phyloP scores from a whole-genome alignment of 2,888 invertebrate species.

The Bursaphelenchus okinawaensis region DNA sequence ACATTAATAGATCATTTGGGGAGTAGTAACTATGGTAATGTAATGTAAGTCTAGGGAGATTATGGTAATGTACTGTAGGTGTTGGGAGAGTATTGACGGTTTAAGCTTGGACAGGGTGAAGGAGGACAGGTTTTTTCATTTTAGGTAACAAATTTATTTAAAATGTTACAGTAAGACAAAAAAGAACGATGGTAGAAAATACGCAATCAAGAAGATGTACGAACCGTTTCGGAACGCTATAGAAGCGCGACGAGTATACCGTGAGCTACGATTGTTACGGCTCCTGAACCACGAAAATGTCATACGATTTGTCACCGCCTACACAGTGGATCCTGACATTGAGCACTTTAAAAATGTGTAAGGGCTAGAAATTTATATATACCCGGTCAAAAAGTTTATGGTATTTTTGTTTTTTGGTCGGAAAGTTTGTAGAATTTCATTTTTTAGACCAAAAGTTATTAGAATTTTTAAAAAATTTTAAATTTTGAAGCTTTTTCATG shows the following conservation, averaged over 20 bases:
- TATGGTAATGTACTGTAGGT: too few relatives aligned
- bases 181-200: conserved; percentile 16
- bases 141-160: too few relatives aligned
- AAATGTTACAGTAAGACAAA: conserved; percentile 5
- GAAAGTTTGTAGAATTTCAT: neutral
- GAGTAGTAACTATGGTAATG: conserved; percentile 52
- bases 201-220: conserved; percentile 52
- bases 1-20: conserved; percentile 41
- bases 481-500: too few relatives aligned
- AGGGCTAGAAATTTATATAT: conserved; percentile 19
- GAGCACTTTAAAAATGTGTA: conserved; percentile 45
- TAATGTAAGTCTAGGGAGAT: conserved; percentile 37
- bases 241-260: conserved; percentile 83
- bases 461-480: neutral
- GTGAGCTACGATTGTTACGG: conserved; percentile 87
- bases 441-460: neutral
- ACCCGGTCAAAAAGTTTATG: neutral
- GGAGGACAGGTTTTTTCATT: too few relatives aligned
- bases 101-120: neutral
- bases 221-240: conserved; percentile 17
- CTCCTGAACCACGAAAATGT: conserved; percentile 99
- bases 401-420: neutral
- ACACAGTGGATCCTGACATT: conserved; percentile 43
- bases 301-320: conserved; percentile 61
- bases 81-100: too few relatives aligned